phyloP scores from a whole-genome alignment of 2,113 vertebrate species.

The Salvelinus sp. region DNA sequence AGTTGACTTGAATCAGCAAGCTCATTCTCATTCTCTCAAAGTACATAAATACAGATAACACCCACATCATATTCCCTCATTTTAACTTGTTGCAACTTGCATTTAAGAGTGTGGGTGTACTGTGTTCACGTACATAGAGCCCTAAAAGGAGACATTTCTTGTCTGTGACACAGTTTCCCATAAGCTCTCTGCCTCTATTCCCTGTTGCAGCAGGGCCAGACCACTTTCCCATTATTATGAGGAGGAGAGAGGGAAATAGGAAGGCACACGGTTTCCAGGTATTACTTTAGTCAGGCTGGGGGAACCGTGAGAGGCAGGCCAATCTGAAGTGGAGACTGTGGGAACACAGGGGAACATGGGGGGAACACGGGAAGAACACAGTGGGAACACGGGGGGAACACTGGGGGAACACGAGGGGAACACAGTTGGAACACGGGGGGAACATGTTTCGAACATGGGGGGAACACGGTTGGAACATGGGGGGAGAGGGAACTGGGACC shows the following conservation, averaged over 20 bases:
- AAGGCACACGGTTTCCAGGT: slow-evolving; percentile 10
- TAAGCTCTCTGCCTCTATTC: neutral
- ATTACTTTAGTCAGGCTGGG: neutral
- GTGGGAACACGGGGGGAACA: neutral
- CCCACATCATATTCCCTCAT: neutral
- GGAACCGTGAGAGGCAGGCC: neutral
- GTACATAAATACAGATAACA: neutral
- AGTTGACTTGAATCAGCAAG: too few relatives aligned
- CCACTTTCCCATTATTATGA: slow-evolving; percentile 16
- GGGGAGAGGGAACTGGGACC: neutral
- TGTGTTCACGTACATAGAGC: neutral
- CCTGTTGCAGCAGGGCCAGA: slow-evolving; percentile 1
- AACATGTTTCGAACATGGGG: slow-evolving; percentile 2
- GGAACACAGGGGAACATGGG: neutral
- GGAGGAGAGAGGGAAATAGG: neutral
- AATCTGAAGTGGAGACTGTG: too few relatives aligned
- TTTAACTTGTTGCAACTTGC: neutral
- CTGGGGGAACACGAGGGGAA: neutral
- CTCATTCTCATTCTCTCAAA: neutral
- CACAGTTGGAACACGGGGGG: neutral
- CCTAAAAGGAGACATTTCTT: too few relatives aligned
- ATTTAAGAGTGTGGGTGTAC: too few relatives aligned
- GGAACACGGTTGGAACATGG: slow-evolving; percentile 9
- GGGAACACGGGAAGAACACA: neutral
- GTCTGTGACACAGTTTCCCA: too few relatives aligned